Evolutionary conservation across 2,888 invertebrate species (phyloP), one percentile per base, ranked within the genome.

Genomic region (Tribolium freemani): DNA sequence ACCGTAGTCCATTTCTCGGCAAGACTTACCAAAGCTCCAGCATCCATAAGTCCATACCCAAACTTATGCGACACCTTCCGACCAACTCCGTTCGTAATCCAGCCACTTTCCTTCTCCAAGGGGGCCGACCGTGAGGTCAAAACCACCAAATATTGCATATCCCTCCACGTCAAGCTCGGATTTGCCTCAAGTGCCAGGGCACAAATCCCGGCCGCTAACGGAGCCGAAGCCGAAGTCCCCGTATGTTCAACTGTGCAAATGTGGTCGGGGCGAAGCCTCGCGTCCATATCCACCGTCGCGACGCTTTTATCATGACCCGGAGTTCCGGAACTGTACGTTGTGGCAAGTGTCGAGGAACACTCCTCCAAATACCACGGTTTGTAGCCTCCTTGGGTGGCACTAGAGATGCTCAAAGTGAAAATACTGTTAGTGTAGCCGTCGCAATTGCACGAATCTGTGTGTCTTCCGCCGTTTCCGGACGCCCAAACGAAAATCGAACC

Each of bases 321-420:
- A 0, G 96, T 96, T 3, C 99, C 99, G 8, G 97, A 98, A 85
- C 97, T 97, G 88, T 99, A 99, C 0, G 99, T 99, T 11, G 97
- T 94, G 1, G 99, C 98, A 77, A 99, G 87, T 1, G 99, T 99
- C 21, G 98, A 98, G 0, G 99, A 97, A 85, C 99, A 99, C 86
- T 99, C 98, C 88, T 99, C 99, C 80, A 99, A 90, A 86, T 99
- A 99, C 99, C 99, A 99, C 0, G 99, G 99, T 86, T 98, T 97
- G 83, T 92, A 95, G 87, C 97, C 97, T 83, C 96, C 95, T 89
- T 99, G 97, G 0, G 99, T 98, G 10, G 98, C 98, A 86, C 98
- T 98, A 54, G 98, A 98, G 84, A 99, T 98, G 75, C 98, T 98
- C 68, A 99, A 88, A 0, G 99, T 99, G 87, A 98, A 99, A 84